Conservation (phyloP, 1,140 invertebrate genomes). For the Cherax destructor region DNA sequence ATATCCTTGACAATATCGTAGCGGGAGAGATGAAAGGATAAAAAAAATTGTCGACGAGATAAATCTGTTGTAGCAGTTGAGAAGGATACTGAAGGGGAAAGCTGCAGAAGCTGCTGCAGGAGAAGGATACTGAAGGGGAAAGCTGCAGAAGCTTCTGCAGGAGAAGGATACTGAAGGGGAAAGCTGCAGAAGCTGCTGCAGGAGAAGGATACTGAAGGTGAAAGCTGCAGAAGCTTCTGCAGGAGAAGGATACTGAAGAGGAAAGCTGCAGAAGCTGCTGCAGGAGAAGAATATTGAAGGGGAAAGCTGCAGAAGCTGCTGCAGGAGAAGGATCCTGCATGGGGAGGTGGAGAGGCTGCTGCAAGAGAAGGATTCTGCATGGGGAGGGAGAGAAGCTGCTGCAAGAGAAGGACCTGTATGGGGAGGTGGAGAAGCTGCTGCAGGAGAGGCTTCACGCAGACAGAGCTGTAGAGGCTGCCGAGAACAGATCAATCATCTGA, state of each 20-base stretch:
- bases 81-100: constrained; percentile 10
- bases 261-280: not conserved
- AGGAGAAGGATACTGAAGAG: not conserved
- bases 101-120: not conserved
- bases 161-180: not conserved
- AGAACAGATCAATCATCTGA: not conserved
- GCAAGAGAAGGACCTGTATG: not conserved
- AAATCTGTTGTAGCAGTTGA: not conserved
- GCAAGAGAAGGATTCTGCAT: not conserved
- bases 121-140: not conserved
- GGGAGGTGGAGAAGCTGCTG: not conserved
- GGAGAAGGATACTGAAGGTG: constrained; percentile 4
- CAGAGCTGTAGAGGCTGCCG: no score
- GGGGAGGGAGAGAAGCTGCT: not conserved
- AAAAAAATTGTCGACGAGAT: no score
- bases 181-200: not conserved
- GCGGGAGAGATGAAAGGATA: no score
- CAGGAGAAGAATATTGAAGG: not conserved
- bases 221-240: not conserved
- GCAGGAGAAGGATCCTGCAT: not conserved
- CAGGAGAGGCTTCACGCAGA: not conserved
- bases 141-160: not conserved
- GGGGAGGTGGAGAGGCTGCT: not conserved
- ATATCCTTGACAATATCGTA: no score
- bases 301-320: not conserved